Evolutionary conservation across 1,140 invertebrate species (phyloP), one percentile per base, ranked within the genome.

Genomic region (Oedothorax gibbosus): DNA sequence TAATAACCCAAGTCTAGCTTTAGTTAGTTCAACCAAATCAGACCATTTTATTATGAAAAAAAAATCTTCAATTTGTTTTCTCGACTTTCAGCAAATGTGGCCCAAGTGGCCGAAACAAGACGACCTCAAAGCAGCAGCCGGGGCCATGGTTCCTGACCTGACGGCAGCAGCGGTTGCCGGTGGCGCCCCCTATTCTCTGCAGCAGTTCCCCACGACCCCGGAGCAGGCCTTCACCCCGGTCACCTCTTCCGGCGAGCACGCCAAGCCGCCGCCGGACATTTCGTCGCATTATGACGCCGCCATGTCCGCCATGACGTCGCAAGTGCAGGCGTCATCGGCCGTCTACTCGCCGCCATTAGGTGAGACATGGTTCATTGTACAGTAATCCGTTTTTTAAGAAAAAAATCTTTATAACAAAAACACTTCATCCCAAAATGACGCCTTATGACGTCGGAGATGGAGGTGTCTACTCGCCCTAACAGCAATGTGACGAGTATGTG

Each of bases 311-410:
- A 95, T 95, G 92, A 93, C 93, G 86, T 86, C 86, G 15, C 94
- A 94, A 89, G 90, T 93, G 85, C 93, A 93, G 88, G 12, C 72
- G 12, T 93, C 90, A 88, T 91, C 88, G 89, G 91, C 94, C 92
- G 91, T 95, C 21, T 95, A 95, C 90, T 94, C 94, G 80, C 93
- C 93, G 87, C 93, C 94, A 83, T 92, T 95, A 88, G 94, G 93
- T 87, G 64, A 85, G 65, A 0, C 20, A 57, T 57, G 57, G 57
- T n/a, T 2, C 3, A 7, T 20, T 66, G 3, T 21, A 66, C 20
- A 9, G 18, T 9, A 20, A n/a, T n/a, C n/a, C n/a, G n/a, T n/a
- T n/a, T n/a, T n/a, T n/a, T n/a, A n/a, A n/a, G n/a, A n/a, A n/a
- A n/a, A n/a, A n/a, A n/a, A n/a, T n/a, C n/a, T n/a, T n/a, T n/a